Base-by-base conservation (phyloP, 2,113 vertebrate genomes). In the Alexandromys fortis region DNA sequence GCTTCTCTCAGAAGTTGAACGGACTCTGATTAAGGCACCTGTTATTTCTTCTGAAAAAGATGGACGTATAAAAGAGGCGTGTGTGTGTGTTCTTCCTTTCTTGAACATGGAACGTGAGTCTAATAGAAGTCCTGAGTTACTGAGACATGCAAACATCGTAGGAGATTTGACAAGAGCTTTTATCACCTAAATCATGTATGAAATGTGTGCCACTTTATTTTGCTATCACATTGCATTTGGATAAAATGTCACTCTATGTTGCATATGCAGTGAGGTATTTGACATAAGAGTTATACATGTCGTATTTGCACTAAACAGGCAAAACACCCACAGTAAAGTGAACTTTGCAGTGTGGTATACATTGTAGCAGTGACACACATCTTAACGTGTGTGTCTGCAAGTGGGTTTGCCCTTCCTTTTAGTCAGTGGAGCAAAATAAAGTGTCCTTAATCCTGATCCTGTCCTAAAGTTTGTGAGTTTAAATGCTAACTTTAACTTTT, bases 161-260 rank as follows among this genome's bases (percentile, higher is more conserved):
- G 3, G 35, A 30, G 11, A 12, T 78, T 75, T 49, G 38, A 78
- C 17, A 90, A 93, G 68, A 86, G 19, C 14, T 77, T 67, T 45
- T 77, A 19, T 7, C 45, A 65, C 1, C 2, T 68, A 91, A 89
- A 94, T 38, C 19, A 68, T 75, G 63, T 75, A 2, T 61, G 70
- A 83, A 93, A 38, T 67, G 45, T 58, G 67, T 1, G 61, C 3
- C 3, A 9, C 91, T 86, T 97, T 49, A 82, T 94, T 77, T 89
- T 65, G 30, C 38, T 26, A 30, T 58, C 17, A 3, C 1, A 10
- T 35, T 78, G 38, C 52, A 52, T 33, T 95, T 95, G 65, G 22
- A 63, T 68, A 67, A 63, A 78, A 93, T 47, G 12, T 86, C 45
- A 75, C 72, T 93, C 35, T 35, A 45, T 45, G 35, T 58, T 58